These are phyloP conservation scores for Yoshiicerus persimilis DNA, from an alignment of 1,140 invertebrate species.

Conservation along the genomic window DNA sequence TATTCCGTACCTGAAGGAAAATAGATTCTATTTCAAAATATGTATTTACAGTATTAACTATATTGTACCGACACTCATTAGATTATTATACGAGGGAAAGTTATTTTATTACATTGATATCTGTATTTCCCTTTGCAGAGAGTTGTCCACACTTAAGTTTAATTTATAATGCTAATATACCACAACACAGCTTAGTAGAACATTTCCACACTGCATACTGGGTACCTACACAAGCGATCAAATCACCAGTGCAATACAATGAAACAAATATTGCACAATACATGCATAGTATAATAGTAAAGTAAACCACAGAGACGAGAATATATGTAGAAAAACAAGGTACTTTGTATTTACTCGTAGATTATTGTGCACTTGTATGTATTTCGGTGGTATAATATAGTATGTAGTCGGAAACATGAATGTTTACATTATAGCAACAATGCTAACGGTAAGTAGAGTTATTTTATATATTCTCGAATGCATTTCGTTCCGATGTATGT, in stretches of 20 bases:
- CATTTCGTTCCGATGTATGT: not conserved
- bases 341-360: not conserved
- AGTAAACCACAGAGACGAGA: not conserved
- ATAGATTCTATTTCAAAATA: not conserved
- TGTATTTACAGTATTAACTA: not conserved
- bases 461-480: not conserved
- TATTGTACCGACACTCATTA: not conserved
- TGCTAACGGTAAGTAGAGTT: not conserved
- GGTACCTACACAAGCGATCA: not conserved
- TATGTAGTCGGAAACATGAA: not conserved
- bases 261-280: not conserved
- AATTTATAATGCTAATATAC: not conserved
- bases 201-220: not conserved
- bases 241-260: not conserved
- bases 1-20: not conserved
- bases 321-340: not conserved
- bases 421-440: not conserved
- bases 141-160: not conserved
- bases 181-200: not conserved
- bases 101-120: not conserved
- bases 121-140: not conserved
- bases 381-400: not conserved
- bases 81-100: not conserved
- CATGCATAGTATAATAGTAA: not conserved
- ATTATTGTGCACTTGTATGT: not conserved